These are phyloP conservation scores for Metopolophium dirhodum DNA, from an alignment of 1,140 invertebrate genomes.

Conservation along the genomic window DNA sequence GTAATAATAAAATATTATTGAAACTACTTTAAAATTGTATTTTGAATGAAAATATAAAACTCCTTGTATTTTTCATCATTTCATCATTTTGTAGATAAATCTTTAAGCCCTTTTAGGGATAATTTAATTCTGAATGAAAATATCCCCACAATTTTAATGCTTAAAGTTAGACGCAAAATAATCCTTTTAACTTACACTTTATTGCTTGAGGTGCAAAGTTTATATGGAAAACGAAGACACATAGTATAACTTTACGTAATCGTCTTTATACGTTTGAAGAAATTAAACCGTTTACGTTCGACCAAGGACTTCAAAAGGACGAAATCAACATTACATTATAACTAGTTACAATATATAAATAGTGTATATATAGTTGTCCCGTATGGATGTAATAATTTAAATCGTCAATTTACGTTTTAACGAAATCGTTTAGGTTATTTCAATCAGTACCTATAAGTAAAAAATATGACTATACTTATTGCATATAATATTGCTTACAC, in stretches of 20 bases:
- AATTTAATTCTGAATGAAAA: conserved; percentile 15
- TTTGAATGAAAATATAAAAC: conserved; percentile 20
- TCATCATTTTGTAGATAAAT: background rate
- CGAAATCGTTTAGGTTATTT: background rate
- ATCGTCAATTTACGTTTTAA: background rate
- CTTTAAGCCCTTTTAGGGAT: background rate
- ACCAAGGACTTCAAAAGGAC: background rate
- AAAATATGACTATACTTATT: background rate
- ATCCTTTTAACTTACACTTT: conserved; percentile 17
- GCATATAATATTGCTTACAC: background rate
- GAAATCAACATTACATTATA: background rate
- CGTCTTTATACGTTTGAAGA: background rate
- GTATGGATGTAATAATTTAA: background rate
- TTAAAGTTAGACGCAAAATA: background rate
- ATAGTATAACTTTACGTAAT: conserved; percentile 14
- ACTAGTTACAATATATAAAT: background rate
- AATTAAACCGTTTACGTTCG: background rate
- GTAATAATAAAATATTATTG: background rate
- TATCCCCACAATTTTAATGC: background rate
- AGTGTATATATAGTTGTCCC: background rate
- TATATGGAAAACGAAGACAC: background rate
- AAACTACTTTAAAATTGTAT: background rate
- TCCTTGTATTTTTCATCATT: background rate
- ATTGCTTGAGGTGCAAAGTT: background rate
- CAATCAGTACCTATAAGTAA: background rate